phyloP scores from a whole-genome alignment of 2,113 vertebrate genomes.

The Scortum barcoo region DNA sequence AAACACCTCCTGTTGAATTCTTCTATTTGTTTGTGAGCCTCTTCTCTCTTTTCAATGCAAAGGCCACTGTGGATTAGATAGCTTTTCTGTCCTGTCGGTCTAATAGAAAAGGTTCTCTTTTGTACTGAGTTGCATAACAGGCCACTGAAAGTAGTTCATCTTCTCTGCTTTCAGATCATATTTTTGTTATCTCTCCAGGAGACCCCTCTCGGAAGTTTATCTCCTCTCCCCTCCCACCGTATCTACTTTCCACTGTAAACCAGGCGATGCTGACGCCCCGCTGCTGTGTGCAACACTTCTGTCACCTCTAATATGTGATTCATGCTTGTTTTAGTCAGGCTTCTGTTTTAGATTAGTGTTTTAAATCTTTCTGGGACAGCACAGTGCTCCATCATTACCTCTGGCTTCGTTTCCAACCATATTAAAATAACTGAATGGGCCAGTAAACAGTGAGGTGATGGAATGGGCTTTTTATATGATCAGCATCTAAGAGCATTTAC shows the following conservation, averaged over 20 bases:
- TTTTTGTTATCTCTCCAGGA: constrained; percentile 42
- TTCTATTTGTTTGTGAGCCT: not conserved
- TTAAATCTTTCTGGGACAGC: not conserved
- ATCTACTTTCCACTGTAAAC: constrained; percentile 59
- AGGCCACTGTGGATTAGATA: constrained; percentile 20
- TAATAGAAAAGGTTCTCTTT: constrained; percentile 29
- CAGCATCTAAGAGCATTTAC: not conserved
- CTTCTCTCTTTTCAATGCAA: constrained; percentile 7
- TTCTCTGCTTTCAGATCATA: constrained; percentile 50
- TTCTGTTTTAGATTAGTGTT: constrained; percentile 15
- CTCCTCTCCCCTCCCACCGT: constrained; percentile 14
- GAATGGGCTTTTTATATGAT: not conserved
- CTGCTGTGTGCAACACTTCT: constrained; percentile 17
- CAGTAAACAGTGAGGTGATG: not conserved
- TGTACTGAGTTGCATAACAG: constrained; percentile 33
- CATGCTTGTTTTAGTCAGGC: not conserved
- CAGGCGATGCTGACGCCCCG: not conserved
- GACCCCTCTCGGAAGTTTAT: constrained; percentile 23
- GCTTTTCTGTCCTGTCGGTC: constrained; percentile 7
- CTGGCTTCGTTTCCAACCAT: not conserved
- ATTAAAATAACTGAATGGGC: not conserved
- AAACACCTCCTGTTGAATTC: constrained; percentile 16
- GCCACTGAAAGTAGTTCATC: constrained; percentile 20
- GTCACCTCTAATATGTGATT: constrained; percentile 3
- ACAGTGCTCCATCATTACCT: not conserved